Evolutionary conservation across 2,797 vertebrate genomes (phyloP), one percentile per base, ranked within the genome.

Genomic region (Taeniopygia guttata): DNA sequence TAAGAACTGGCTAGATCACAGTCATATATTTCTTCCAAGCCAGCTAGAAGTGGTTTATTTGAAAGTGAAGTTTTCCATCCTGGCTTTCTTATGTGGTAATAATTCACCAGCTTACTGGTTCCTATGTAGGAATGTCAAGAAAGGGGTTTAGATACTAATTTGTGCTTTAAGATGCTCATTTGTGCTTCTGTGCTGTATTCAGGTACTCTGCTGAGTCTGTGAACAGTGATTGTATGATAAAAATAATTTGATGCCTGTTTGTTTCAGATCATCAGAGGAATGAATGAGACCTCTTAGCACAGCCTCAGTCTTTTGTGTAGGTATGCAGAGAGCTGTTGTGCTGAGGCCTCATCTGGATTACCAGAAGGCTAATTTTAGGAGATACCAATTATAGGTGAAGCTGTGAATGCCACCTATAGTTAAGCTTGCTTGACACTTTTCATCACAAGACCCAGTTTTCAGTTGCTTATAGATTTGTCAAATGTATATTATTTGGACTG

Each of bases 221-320:
- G 64, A 83, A 45, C 8, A 3, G 60, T 89, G 84, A 92, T 75
- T 89, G 68, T 32, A 2, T 14, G 29, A 54, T 42, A 49, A 67
- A 70, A 91, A 76, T 89, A 3, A 43, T 84, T 87, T 82, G 56
- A 70, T 79, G 55, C 49, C 52, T 63, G 40, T 79, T 95, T 85
- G 56, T 94, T 95, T 92, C 89, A 80, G 56, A 77, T 85, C 34
- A n/a, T 80, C 64, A 81, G 76, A 72, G 36, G 29, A 87, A 87
- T 83, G 60, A 93, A 91, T 68, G 48, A 94, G 66, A 51, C 29
- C 46, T 87, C 69, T 85, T 84, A 94, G 62, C 5, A 13, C 42
- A 85, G 42, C 36, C 56, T 84, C 3, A 4, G 20, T 73, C 59
- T 80, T 93, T 75, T 75, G 46, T 81, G 79, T 72, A 45, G 49